A percentile compares a stretch with the other conserved stretches of the same genome.
These are phyloP conservation scores for Loripinus fragilis DNA, from an alignment of 2,888 invertebrate species.

Conservation along the genomic window DNA sequence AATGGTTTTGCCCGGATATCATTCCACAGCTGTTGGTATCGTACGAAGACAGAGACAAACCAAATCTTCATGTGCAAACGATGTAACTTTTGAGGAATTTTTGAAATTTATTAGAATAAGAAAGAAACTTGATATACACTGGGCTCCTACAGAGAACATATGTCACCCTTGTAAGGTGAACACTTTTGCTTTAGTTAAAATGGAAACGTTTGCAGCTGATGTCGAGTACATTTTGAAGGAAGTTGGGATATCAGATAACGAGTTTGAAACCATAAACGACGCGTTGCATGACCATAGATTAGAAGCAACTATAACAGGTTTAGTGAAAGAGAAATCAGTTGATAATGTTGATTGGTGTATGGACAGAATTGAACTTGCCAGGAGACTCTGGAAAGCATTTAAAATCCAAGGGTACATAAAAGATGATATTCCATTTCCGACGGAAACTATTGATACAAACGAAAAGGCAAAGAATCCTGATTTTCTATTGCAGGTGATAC, in stretches of 20 bases:
- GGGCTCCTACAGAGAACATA: slow-evolving; percentile 30
- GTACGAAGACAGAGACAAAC: neutral
- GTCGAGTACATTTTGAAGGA: slow-evolving; percentile 21
- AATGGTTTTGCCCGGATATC: slow-evolving; percentile 2
- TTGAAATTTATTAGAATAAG: neutral
- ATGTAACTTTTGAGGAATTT: slow-evolving; percentile 38
- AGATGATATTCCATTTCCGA: neutral
- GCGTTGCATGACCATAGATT: slow-evolving; percentile 27
- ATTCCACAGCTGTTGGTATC: neutral
- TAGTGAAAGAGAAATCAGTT: neutral
- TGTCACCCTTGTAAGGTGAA: slow-evolving; percentile 39
- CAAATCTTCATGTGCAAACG: neutral
- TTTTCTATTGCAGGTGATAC: neutral
- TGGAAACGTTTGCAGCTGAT: slow-evolving; percentile 41
- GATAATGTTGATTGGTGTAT: neutral
- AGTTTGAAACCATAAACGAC: neutral
- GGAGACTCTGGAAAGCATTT: slow-evolving; percentile 19
- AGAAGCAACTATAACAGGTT: slow-evolving; percentile 23
- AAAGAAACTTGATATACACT: slow-evolving; percentile 25
- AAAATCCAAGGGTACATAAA: slow-evolving; percentile 29
- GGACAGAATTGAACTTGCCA: neutral
- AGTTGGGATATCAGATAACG: neutral
- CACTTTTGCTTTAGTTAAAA: slow-evolving; percentile 29
- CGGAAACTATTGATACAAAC: neutral
- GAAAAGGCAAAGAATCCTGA: neutral